phyloP scores from a whole-genome alignment of 92 coral and sea anemone species.

The Epizoanthus ramosus region DNA sequence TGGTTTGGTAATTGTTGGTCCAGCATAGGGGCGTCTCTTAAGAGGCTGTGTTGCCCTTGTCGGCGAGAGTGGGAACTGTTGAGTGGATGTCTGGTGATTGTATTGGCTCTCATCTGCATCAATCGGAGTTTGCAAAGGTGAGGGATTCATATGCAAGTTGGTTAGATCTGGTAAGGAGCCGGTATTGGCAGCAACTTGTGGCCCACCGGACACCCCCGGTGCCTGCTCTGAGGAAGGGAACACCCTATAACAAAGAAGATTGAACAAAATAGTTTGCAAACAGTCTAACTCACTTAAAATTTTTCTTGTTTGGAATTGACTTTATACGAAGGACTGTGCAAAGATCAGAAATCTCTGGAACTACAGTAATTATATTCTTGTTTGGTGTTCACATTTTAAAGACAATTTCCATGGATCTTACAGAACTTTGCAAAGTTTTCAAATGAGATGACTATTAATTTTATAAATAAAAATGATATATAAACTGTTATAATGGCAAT shows the following conservation, averaged over 20 bases:
- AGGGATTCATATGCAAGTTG: constrained; percentile 88
- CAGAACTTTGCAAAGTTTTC: too few relatives aligned
- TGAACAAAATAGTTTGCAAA: background rate
- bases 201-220: constrained; percentile 9
- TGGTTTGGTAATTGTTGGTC: constrained; percentile 28
- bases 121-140: constrained; percentile 92
- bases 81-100: constrained; percentile 59
- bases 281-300: background rate
- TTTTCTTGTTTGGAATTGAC: too few relatives aligned
- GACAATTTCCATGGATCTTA: too few relatives aligned
- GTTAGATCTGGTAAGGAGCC: constrained; percentile 96
- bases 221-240: constrained; percentile 29
- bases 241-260: constrained; percentile 2
- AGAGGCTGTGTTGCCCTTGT: constrained; percentile 5
- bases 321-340: too few relatives aligned
- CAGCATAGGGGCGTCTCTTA: constrained; percentile 30
- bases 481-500: too few relatives aligned
- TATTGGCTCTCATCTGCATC: constrained; percentile 75
- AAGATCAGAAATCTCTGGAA: too few relatives aligned
- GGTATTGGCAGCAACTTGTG: constrained; percentile 58
- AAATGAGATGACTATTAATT: too few relatives aligned
- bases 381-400: too few relatives aligned
- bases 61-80: constrained; percentile 27
- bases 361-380: too few relatives aligned
- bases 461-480: too few relatives aligned